Evolutionary conservation across 2,797 vertebrate genomes (phyloP), one percentile per base, ranked within the genome.

Genomic region (Protosalanx chinensis): DNA sequence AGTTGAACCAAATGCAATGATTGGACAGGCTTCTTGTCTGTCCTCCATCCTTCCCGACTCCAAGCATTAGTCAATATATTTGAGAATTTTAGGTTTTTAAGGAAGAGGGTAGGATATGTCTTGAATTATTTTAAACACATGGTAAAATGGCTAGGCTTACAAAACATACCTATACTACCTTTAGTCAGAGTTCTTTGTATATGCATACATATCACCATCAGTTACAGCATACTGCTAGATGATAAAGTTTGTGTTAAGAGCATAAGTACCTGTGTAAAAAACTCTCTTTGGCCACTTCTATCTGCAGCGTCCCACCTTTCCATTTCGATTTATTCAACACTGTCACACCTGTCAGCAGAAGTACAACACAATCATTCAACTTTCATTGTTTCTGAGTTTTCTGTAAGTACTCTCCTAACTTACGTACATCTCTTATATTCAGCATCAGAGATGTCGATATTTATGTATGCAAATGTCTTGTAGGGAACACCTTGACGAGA

Each of bases 291-390:
- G 98, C 98, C 51, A 90, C 69, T 87, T 98, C 95, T 67, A 99
- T 96, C 84, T 96, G 94, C 72, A 99, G 86, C 0, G 93, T 95
- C 70, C 94, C 95, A 68, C 96, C 96, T 90, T 97, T 98, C 96
- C 96, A 98, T 84, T 94, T 96, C 37, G 96, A 92, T 87, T 96
- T 97, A 87, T 98, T 98, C 78, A 99, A 87, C 80, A 94, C 3
- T 0, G 93, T 95, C 75, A 96, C 41, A 82, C 97, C 97, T 99
- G 79, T 29, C 32, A 81, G 63, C 77, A 68, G 67, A 82, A 66
- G 4, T 82, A 79, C 8, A 49, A 29, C 30, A 3, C 37, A 0
- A 16, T 49, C 4, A 67, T n/a, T 53, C 4, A 15, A 4, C 3
- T 16, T 56, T 56, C 5, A n/a, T 5, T 56, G 18, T 16, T 16